Conservation (phyloP, 30 jellyfish, hydroid and myxozoan species). For the Chrysaora quinquecirrha region DNA sequence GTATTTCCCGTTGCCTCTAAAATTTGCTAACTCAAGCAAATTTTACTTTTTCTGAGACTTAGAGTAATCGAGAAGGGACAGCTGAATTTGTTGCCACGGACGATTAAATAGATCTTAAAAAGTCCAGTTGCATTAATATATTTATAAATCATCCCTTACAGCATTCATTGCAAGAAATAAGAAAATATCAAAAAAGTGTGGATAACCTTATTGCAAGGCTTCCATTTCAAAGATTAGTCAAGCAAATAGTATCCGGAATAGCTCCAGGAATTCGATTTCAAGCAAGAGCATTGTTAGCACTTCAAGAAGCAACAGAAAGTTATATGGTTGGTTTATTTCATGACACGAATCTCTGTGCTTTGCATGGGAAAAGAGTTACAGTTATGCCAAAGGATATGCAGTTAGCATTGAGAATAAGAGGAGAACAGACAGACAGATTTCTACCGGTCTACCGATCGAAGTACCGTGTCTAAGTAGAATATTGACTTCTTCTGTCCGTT, state of each 20-base stretch:
- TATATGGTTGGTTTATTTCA: slow-evolving; percentile 50
- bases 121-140: no score
- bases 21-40: no score
- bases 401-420: slow-evolving; percentile 55
- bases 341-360: slow-evolving; percentile 59
- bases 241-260: slow-evolving; percentile 6
- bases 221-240: slow-evolving; percentile 53
- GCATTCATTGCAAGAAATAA: slow-evolving; percentile 36
- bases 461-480: no score
- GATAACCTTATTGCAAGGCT: slow-evolving; percentile 31
- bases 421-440: slow-evolving; percentile 4
- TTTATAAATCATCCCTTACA: no score
- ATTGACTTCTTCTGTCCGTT: not conserved
- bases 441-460: not conserved
- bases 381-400: slow-evolving; percentile 64
- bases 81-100: no score
- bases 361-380: slow-evolving; percentile 57
- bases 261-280: slow-evolving; percentile 26
- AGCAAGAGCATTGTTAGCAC: slow-evolving; percentile 44
- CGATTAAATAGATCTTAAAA: no score
- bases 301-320: slow-evolving; percentile 72
- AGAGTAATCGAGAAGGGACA: no score
- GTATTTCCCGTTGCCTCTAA: no score
- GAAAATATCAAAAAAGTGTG: slow-evolving; percentile 39
- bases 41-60: no score